Evolutionary conservation across 2,797 vertebrate species (phyloP), one percentile per base, ranked within the genome.

Genomic region (Falco rusticolus): DNA sequence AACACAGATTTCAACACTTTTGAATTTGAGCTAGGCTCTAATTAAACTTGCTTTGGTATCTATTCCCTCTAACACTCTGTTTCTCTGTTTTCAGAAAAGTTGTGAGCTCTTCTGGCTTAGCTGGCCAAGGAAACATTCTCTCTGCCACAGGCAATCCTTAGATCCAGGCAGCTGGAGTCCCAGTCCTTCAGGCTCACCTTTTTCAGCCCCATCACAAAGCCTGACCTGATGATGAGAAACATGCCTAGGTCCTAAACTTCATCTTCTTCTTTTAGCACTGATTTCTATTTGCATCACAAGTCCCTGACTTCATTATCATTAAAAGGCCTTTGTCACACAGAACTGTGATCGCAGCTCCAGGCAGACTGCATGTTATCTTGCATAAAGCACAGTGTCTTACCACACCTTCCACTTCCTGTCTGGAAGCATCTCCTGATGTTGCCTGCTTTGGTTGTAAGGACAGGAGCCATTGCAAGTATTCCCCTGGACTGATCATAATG

Each of bases 301-400:
- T 79, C 21, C 11, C 53, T 59, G 29, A 56, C 64, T 90, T 93
- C 17, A 22, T 64, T 79, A 22, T 39, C 56, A 48, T 76, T 79
- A 82, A 77, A 91, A 86, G 51, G 79, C 59, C 41, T 74, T 70
- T 54, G 53, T 64, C 57, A 60, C 64, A 64, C 60, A 80, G 47
- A 96, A 82, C 29, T 29, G 11, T 80, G 94, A 94, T 83, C 80
- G 87, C 56, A 88, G 91, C 89, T 95, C 87, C 90, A 96, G 86
- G 86, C 33, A 89, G 63, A 34, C 22, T 95, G 83, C 70, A 14
- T 93, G 50, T 75, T 95, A 86, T 88, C 75, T 91, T 66, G 45
- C 84, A 57, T 77, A 77, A 93, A 90, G 76, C 86, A 85, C 39
- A 37, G 68, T 65, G 31, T 89, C 84, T 85, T 83, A 75, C 25